phyloP scores from a whole-genome alignment of 2,888 invertebrate species.

The Mythimna albipuncta region DNA sequence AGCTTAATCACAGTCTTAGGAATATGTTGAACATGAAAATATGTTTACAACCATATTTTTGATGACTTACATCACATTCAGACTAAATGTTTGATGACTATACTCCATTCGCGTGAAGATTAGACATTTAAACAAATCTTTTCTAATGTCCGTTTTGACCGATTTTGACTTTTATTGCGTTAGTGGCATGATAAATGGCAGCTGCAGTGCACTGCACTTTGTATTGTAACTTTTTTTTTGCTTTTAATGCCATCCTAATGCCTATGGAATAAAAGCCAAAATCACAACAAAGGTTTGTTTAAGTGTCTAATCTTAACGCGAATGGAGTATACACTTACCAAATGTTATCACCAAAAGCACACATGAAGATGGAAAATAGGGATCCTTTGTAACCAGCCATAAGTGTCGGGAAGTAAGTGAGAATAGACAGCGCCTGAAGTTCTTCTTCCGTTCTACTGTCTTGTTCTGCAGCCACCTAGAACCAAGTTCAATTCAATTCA shows the following conservation, averaged over 20 bases:
- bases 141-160: no score
- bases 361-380: constrained; percentile 80
- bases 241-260: no score
- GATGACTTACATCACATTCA: background rate
- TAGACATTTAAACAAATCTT: no score
- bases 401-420: constrained; percentile 81
- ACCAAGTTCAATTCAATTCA: no score
- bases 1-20: background rate
- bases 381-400: constrained; percentile 84
- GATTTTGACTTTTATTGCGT: no score
- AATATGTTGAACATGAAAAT: background rate
- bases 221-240: no score
- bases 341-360: constrained; percentile 89
- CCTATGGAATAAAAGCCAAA: no score
- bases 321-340: constrained; percentile 76
- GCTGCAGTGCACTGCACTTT: no score
- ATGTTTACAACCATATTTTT: background rate
- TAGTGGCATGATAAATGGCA: no score
- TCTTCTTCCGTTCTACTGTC: constrained; percentile 85
- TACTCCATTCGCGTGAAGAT: no score
- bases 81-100: background rate
- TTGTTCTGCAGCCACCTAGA: constrained; percentile 82
- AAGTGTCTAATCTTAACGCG: no score
- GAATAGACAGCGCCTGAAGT: constrained; percentile 79
- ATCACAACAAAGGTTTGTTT: no score